Percentiles rank a stretch among this genome's conserved stretches.
These are phyloP conservation scores for Cylas formicarius DNA, from an alignment of 1,140 invertebrate genomes.

Conservation along the genomic window DNA sequence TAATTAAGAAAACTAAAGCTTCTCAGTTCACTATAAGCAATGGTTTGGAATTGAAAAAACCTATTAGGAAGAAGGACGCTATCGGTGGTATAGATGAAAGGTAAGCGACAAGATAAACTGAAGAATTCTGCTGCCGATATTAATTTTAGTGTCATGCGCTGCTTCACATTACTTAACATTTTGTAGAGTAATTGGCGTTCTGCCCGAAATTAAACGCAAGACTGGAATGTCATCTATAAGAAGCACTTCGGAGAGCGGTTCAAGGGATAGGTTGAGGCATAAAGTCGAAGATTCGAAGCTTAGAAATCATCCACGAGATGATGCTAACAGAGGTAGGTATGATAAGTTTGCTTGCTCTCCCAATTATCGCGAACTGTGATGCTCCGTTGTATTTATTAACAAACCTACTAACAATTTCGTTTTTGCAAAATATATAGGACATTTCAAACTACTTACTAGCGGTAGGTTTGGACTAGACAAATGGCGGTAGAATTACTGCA, in stretches of 20 bases:
- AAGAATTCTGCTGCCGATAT: neutral
- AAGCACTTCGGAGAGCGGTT: slow-evolving; percentile 38
- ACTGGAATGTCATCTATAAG: slow-evolving; percentile 43
- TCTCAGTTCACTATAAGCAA: slow-evolving; percentile 30
- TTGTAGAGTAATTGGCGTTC: slow-evolving; percentile 22
- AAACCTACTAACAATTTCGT: too few species aligned
- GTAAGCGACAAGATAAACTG: slow-evolving; percentile 9
- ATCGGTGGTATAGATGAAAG: slow-evolving; percentile 20
- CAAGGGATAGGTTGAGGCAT: slow-evolving; percentile 29
- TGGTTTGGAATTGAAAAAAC: slow-evolving; percentile 33
- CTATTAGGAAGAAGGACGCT: slow-evolving; percentile 19
- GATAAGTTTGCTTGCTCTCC: too few species aligned
- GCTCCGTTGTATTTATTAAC: too few species aligned
- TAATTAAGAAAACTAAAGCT: slow-evolving; percentile 35
- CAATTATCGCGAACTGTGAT: too few species aligned
- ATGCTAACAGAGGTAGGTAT: slow-evolving; percentile 24
- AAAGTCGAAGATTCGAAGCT: slow-evolving; percentile 31
- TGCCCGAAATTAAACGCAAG: slow-evolving; percentile 43
- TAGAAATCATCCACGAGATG: slow-evolving; percentile 22
- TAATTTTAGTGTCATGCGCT: slow-evolving; percentile 11
- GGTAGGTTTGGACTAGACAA: too few species aligned
- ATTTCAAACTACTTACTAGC: too few species aligned
- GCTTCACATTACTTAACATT: too few species aligned
- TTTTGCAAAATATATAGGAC: too few species aligned
- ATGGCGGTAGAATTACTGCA: too few species aligned